phyloP scores from a whole-genome alignment of 1,140 invertebrate species.

The Stegodyphus mimosarum region DNA sequence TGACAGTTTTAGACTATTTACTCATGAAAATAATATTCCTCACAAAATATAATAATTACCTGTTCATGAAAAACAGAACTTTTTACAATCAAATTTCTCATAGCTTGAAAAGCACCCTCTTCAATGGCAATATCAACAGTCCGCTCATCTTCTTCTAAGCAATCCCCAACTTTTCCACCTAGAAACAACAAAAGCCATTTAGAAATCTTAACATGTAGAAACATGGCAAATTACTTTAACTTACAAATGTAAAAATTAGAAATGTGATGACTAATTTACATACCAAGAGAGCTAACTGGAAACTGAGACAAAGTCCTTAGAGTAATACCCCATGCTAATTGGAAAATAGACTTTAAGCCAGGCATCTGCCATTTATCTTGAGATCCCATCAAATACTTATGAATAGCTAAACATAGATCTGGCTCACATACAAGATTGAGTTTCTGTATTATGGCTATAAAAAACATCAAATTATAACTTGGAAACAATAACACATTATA shows the following conservation, averaged over 20 bases:
- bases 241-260: too few relatives aligned
- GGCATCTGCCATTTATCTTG: constrained; percentile 72
- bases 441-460: constrained; percentile 75
- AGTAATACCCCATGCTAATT: constrained; percentile 83
- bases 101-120: constrained; percentile 83
- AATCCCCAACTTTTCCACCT: constrained; percentile 68
- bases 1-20: too few relatives aligned
- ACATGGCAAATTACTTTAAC: too few relatives aligned
- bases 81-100: constrained; percentile 79
- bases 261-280: background rate
- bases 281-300: constrained; percentile 64
- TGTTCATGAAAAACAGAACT: constrained; percentile 78
- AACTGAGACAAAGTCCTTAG: constrained; percentile 78
- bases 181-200: background rate
- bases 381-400: constrained; percentile 71
- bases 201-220: too few relatives aligned
- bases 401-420: constrained; percentile 73
- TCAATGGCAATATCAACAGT: constrained; percentile 81
- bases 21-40: too few relatives aligned
- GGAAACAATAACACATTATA: too few relatives aligned
- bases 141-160: constrained; percentile 79
- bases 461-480: too few relatives aligned
- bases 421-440: constrained; percentile 80
- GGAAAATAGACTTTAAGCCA: constrained; percentile 79
- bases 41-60: constrained; percentile 68